Conservation (phyloP, 2,113 vertebrate species). For the Catharus minimus region DNA sequence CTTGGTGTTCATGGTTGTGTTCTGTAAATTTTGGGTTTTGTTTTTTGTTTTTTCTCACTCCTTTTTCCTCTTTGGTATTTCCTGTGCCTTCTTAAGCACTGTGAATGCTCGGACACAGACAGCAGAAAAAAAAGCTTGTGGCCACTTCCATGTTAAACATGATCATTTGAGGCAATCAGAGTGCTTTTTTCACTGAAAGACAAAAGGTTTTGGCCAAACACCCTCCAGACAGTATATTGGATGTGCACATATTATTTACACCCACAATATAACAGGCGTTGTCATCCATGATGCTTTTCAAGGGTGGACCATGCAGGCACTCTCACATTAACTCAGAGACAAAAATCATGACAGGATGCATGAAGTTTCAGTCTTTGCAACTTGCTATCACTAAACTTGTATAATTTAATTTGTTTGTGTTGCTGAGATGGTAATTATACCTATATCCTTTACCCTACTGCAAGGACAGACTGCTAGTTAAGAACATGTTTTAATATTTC, state of each 20-base stretch:
- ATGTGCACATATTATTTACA: not conserved
- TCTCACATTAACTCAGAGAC: not conserved
- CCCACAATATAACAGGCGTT: not conserved
- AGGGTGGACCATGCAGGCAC: not conserved
- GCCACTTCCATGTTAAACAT: not conserved
- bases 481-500: not conserved
- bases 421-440: not conserved
- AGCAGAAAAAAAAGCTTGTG: not conserved
- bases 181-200: not conserved
- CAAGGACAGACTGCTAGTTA: not conserved
- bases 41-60: too few relatives aligned
- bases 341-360: not conserved
- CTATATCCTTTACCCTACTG: not conserved
- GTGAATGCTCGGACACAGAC: not conserved
- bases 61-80: not conserved
- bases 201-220: not conserved
- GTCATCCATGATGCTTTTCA: not conserved
- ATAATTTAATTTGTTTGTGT: not conserved
- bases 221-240: accelerated
- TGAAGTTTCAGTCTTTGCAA: not conserved
- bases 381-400: not conserved
- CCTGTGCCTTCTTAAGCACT: not conserved
- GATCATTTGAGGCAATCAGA: not conserved
- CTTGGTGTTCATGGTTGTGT: not conserved
- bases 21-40: not conserved